Evolutionary conservation across 1,140 invertebrate species (phyloP), one percentile per base, ranked within the genome.

Genomic region (Himalopsyche phryganea): DNA sequence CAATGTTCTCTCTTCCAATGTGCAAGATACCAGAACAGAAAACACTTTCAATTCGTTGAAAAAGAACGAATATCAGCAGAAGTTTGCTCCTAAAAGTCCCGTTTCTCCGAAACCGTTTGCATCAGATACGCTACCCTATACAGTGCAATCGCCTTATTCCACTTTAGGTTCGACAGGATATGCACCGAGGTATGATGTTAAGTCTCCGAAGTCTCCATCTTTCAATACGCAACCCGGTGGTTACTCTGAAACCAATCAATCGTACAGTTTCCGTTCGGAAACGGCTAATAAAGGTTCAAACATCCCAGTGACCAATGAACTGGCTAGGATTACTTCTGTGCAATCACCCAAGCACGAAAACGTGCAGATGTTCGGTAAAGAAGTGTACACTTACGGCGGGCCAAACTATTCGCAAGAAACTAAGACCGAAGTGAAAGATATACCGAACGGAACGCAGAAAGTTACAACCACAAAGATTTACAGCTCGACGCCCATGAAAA

Each of bases 391-490:
- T 44, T 72, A 72, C 59, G 71, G 71, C 1, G 75, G 71, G 6
- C 74, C 74, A 6, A 76, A 78, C 47, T 77, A 69, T 56, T 72
- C 71, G 44, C 74, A 78, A 36, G 75, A 78, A 59, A 77, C 76
- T 0, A 76, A 71, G 0, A 78, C 76, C 0, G 76, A 78, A 57
- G 75, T 78, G 0, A 77, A 77, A 50, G 75, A 77, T 11, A 75
- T 78, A 53, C 75, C 76, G 0, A 78, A 78, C 45, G 76, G 76
- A 1, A 78, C 76, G 0, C 76, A 78, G 51, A 77, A 77, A 52
- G 72, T 77, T 0, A 78, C 76, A 0, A 78, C 73, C 0, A 78
- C 76, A 0, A 78, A 77, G 52, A 75, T 78, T 4, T 78, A 78
- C 68, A 77, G 75, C 57, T 78, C 76, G 0, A 76, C 75, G 0